These are phyloP conservation scores for Paedocypris sp. DNA, from an alignment of 2,113 vertebrate species.

Conservation along the genomic window DNA sequence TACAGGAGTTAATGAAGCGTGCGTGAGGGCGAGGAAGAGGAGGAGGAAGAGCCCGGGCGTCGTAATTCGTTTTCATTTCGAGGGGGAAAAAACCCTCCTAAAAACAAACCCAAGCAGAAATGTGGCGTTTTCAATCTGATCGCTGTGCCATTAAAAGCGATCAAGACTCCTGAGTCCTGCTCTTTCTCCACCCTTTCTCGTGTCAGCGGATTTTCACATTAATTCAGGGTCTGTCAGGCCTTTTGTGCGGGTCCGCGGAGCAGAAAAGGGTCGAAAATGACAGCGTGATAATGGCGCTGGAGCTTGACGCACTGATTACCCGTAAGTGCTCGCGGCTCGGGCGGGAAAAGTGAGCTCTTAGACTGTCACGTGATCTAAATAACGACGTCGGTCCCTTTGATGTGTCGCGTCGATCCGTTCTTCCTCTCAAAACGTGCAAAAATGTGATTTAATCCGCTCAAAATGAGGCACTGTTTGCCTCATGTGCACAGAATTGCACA, in stretches of 20 bases:
- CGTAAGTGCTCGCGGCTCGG: constrained; percentile 89
- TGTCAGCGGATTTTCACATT: constrained; percentile 57
- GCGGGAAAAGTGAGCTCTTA: constrained; percentile 98
- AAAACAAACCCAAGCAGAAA: constrained; percentile 51
- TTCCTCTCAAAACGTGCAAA: no score
- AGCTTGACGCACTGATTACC: constrained; percentile 91
- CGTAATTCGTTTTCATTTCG: no score
- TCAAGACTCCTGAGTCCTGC: constrained; percentile 60
- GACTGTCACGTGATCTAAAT: constrained; percentile 97
- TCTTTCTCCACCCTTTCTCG: background rate
- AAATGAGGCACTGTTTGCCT: no score
- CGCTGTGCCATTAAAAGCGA: constrained; percentile 63
- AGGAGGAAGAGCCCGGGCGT: no score
- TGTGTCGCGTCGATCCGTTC: constrained; percentile 98
- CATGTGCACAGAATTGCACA: no score
- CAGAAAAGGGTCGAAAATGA: constrained; percentile 70
- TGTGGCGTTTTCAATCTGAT: constrained; percentile 38
- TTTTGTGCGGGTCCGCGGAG: constrained; percentile 72
- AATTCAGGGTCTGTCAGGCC: constrained; percentile 76
- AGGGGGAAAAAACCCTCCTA: no score
- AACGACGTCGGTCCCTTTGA: constrained; percentile 99
- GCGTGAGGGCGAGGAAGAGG: no score
- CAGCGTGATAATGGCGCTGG: constrained; percentile 88
- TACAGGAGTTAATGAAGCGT: constrained; percentile 94
- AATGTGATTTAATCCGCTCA: no score